Evolutionary conservation across 92 coral and sea anemone species (phyloP).

Genomic region (Actinostola sp.): DNA sequence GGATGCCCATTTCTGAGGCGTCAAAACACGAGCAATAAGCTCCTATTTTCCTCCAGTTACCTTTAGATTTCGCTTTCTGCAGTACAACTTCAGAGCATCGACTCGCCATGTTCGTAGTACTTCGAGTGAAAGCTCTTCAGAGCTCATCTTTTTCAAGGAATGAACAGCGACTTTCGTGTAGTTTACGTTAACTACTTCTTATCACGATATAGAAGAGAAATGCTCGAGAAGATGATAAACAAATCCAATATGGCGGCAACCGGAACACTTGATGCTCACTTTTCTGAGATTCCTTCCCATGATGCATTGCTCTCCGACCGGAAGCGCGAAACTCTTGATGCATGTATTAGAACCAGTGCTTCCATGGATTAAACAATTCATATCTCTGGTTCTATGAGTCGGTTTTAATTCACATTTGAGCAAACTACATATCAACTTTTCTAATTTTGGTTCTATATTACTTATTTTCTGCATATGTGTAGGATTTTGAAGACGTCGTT

Average conservation of each 20-base stretch:
- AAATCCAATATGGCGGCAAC: background rate
- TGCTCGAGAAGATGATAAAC: background rate
- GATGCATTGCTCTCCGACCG: constrained; percentile 28
- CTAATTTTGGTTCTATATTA: too few relatives aligned
- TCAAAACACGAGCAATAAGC: constrained; percentile 66
- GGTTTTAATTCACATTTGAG: too few relatives aligned
- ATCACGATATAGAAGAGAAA: background rate
- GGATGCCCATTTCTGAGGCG: constrained; percentile 60
- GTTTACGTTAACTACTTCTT: background rate
- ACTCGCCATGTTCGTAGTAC: constrained; percentile 44
- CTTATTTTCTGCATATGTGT: too few relatives aligned
- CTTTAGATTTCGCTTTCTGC: constrained; percentile 55
- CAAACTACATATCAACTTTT: too few relatives aligned
- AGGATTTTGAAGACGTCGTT: too few relatives aligned
- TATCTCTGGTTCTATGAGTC: too few relatives aligned
- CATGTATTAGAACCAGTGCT: too few relatives aligned
- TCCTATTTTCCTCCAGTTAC: constrained; percentile 43
- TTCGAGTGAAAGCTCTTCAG: constrained; percentile 31
- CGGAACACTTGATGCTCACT: constrained; percentile 27
- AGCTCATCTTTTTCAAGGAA: background rate
- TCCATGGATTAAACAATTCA: too few relatives aligned
- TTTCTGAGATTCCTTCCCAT: constrained; percentile 17
- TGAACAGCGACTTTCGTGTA: background rate
- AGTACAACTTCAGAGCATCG: constrained; percentile 47
- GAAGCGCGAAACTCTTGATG: constrained; percentile 46